Evolutionary conservation across 1,140 invertebrate genomes (phyloP), one percentile per base, ranked within the genome.

Genomic region (Drosophila sturtevanti): DNA sequence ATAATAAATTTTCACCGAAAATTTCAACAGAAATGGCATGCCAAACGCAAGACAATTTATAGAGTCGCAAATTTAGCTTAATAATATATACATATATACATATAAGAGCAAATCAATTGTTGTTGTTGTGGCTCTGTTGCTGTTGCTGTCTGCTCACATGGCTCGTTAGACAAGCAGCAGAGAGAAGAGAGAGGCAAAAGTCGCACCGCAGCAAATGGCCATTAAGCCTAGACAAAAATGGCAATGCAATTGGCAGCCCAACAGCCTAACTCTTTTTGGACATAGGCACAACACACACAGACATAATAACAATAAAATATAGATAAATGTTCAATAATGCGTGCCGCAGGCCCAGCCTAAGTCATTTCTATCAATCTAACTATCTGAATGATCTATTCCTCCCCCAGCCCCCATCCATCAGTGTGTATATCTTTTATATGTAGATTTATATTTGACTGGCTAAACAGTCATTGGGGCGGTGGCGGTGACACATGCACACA

Each of bases 321-420:
- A 63, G 65, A 73, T 70, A 77, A 81, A 81, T 81, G 79, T 71
- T 81, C 51, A 72, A 77, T 76, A 76, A 80, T 81, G 78, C 72
- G 78, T 76, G 62, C 35, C 16, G 21, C 41, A 37, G 59, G 21
- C 27, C 27, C 38, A 22, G 48, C 62, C 51, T 56, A 24, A 51
- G 12, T 24, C 16, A 21, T 18, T 65, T 66, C 21, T 31, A 37
- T 22, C 44, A 58, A 12, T 65, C 63, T 66, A 54, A 60, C 38
- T 63, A 67, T 52, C 68, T 37, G 16, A 27, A 37, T 34, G 35
- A 67, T 66, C 41, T 48, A 48, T 48, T 48, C 41, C 38, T 14
- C 38, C 38, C 38, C 11, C 4, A n/a, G n/a, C n/a, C n/a, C n/a
- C n/a, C n/a, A n/a, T n/a, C n/a, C 27, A 31, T 31, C 27, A 31